Conservation (phyloP, 2,888 invertebrate genomes). For the Yponomeuta sedellus region DNA sequence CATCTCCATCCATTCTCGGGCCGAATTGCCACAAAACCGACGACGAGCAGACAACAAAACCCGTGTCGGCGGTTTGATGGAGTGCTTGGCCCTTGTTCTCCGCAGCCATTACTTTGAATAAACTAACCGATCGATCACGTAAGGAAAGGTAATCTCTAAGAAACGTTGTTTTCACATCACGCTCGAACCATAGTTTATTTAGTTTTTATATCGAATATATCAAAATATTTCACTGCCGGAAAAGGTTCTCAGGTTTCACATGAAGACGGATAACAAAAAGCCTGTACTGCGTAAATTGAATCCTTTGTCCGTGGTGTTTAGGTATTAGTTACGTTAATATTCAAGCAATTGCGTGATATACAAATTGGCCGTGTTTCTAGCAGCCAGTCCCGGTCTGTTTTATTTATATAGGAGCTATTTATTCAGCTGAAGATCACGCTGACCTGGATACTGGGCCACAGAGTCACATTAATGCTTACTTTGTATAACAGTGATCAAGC, state of each 20-base stretch:
- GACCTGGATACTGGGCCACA: conserved; percentile 64
- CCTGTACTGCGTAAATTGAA: conserved; percentile 1
- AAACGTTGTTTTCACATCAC: conserved; percentile 31
- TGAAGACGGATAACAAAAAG: conserved; percentile 8
- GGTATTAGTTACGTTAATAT: background rate
- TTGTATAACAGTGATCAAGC: background rate
- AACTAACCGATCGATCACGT: conserved; percentile 63
- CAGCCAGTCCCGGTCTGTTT: conserved; percentile 39
- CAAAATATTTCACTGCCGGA: conserved; percentile 44
- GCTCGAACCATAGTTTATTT: conserved; percentile 30
- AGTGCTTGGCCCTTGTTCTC: conserved; percentile 36
- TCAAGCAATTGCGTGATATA: conserved; percentile 21
- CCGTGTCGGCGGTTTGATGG: conserved; percentile 59
- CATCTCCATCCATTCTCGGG: conserved; percentile 68
- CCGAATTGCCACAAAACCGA: conserved; percentile 58
- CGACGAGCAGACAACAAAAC: conserved; percentile 35
- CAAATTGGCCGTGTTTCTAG: conserved; percentile 44
- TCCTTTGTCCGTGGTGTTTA: background rate
- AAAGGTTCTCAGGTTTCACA: conserved; percentile 21
- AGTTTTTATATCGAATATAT: conserved; percentile 30
- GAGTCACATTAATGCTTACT: conserved; percentile 32
- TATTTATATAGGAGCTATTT: conserved; percentile 72
- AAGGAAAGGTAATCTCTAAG: conserved; percentile 34
- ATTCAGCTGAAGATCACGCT: conserved; percentile 54
- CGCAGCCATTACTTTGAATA: conserved; percentile 61